Base-by-base conservation (phyloP, 2,888 invertebrate genomes). In the Torymus texanus region DNA sequence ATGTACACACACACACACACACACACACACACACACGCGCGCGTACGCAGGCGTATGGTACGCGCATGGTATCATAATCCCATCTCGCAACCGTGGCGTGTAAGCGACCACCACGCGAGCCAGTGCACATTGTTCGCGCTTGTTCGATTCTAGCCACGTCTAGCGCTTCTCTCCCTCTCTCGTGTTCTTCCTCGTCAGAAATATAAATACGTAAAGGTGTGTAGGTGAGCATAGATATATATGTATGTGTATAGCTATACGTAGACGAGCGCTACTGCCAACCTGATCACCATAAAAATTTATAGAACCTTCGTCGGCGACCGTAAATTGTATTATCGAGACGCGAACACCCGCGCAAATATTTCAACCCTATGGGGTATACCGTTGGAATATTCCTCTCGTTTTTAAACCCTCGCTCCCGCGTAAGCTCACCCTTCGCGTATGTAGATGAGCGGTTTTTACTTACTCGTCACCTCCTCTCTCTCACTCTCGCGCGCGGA, bases 271-370 rank as follows among this genome's bases (percentile, higher is more conserved):
- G 41, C 85, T 84, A 85, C 83, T 79, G 83, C 83, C 85, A 86
- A 86, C 86, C 88, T 89, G 88, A 90, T 90, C 88, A 90, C 87
- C 89, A 89, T 90, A 89, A 90, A 90, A 90, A 89, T 90, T 86
- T 87, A 88, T 88, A 86, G 85, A 85, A 85, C 84, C 84, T 86
- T 12, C 88, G 86, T 86, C 86, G 87, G 85, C 85, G 83, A 84
- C 83, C 86, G 87, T 89, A 88, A 90, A 90, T 89, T 88, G 86
- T 87, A 88, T 89, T 89, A 89, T 87, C 88, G 84, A 85, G 84
- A 78, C 86, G 84, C 85, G 85, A 79, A 81, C 85, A 74, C 73
- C 67, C 71, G 59, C 63, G 41, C 56, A 41, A 41, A 41, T 41
- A 41, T 41, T 41, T 41, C 76, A 18, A 55, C 74, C 24, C 65